Conservation (phyloP, 1,140 invertebrate genomes). For the Macrotrachela quadricornifera region DNA sequence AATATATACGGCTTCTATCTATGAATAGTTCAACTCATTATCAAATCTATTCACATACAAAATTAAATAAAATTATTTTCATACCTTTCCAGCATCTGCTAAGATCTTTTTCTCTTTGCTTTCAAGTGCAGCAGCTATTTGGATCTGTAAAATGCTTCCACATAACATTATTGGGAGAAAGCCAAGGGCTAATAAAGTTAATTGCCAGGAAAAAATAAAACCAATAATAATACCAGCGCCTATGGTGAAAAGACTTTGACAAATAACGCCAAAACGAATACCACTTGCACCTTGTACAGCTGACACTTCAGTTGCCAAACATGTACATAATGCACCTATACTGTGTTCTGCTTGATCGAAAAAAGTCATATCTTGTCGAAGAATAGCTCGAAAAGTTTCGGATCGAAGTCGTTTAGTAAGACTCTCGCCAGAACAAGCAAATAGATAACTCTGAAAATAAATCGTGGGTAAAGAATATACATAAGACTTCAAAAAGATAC, state of each 20-base stretch:
- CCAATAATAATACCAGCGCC: constrained; percentile 45
- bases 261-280: background rate
- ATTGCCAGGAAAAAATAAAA: constrained; percentile 48
- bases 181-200: too few relatives aligned
- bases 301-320: constrained; percentile 31
- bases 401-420: constrained; percentile 43
- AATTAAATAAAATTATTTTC: too few relatives aligned
- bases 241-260: constrained; percentile 39
- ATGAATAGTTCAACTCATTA: too few relatives aligned
- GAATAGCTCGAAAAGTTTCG: constrained; percentile 46
- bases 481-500: too few relatives aligned
- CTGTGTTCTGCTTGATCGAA: constrained; percentile 50
- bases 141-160: too few relatives aligned
- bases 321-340: constrained; percentile 50
- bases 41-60: too few relatives aligned
- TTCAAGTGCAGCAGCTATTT: too few relatives aligned
- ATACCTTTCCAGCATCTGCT: too few relatives aligned
- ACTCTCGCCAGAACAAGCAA: constrained; percentile 19
- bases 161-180: too few relatives aligned
- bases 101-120: too few relatives aligned
- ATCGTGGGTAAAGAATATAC: too few relatives aligned
- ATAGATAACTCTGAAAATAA: background rate
- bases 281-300: background rate
- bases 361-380: constrained; percentile 72
- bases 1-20: too few relatives aligned